Evolutionary conservation across 2,888 invertebrate genomes (phyloP), one percentile per base, ranked within the genome.

Genomic region (Leptogaster cylindrica): DNA sequence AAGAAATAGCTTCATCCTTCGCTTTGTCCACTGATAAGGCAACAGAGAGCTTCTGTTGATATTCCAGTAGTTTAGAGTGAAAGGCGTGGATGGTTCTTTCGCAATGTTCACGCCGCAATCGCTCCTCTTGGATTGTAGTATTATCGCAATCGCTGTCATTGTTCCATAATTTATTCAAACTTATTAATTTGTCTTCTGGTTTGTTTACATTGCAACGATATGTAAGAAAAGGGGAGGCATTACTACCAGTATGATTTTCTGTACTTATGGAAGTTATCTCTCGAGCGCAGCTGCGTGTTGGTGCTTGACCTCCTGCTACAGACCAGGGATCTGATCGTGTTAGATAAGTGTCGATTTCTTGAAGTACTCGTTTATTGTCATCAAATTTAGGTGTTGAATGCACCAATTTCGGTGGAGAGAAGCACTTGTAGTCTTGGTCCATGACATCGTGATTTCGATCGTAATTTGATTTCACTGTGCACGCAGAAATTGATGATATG

Each of bases 31-130:
- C 89, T 77, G 88, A 86, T 3, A 92, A 78, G 0, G 92, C 92
- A 0, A 92, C 91, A 0, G 92, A 89, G 25, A 93, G 77, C 73
- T 89, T 89, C 76, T 93, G 90, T 76, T 92, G 90, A 73, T 90
- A 87, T 72, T 92, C 91, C 23, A 92, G 79, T 55, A 89, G 79
- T 72, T 88, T 87, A 72, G 85, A 85, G 76, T 93, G 92, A 1
- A 92, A 79, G 58, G 88, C 85, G 74, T 89, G 88, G 58, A 93
- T 91, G 73, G 89, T 82, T 68, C 87, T 84, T 79, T 93, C 93
- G 74, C 81, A 78, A 82, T 91, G 92, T 83, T 91, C 88, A 75
- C 93, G 83, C 68, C 91, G 85, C 36, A 90, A 81, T 75, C 87
- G 87, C 77, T 93, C 92, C 77, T 92, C 92, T 76, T 91, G 89